phyloP scores from a whole-genome alignment of 2,797 vertebrate genomes.

The Ceryle rudis region DNA sequence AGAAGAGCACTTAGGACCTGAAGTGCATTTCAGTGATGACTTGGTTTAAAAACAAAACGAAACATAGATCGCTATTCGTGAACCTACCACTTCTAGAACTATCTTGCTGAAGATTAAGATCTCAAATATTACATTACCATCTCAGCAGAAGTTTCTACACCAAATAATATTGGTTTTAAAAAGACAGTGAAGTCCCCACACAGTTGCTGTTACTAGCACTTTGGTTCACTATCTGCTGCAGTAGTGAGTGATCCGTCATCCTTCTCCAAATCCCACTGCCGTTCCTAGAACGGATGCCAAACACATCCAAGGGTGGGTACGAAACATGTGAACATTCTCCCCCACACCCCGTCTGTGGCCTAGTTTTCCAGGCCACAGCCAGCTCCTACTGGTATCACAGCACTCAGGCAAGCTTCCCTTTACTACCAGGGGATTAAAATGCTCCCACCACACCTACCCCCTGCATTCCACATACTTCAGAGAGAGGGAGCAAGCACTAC shows the following conservation, averaged over 20 bases:
- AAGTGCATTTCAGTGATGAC: background rate
- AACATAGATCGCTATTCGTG: background rate
- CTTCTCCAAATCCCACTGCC: background rate
- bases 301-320: background rate
- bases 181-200: background rate
- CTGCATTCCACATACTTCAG: background rate
- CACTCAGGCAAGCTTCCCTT: background rate
- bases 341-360: background rate
- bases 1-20: conserved; percentile 7
- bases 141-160: background rate
- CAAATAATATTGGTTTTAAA: background rate
- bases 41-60: background rate
- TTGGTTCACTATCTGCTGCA: background rate
- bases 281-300: background rate
- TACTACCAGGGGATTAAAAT: background rate
- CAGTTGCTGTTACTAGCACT: background rate
- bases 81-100: background rate
- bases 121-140: background rate
- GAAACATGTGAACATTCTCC: background rate
- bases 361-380: background rate
- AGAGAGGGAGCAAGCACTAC: background rate
- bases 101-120: background rate
- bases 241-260: background rate
- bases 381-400: accelerated
- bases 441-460: accelerated